These are phyloP conservation scores for Tolmerus cingulatus DNA, from an alignment of 2,888 invertebrate species.

Conservation along the genomic window DNA sequence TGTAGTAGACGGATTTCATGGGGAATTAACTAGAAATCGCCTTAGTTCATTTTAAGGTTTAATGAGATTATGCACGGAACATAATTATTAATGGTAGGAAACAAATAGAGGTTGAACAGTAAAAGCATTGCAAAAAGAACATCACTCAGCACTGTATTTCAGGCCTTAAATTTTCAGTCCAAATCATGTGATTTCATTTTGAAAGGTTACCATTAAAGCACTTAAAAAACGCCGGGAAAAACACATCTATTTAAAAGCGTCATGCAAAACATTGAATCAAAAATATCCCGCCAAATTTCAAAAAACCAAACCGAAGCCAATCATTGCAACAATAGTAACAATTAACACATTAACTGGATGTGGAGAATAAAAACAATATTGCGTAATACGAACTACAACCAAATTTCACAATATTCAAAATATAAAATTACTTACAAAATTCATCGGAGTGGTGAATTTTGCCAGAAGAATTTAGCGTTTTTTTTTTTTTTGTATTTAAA, in stretches of 20 bases:
- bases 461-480: conserved; percentile 27
- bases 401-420: conserved; percentile 27
- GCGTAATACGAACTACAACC: conserved; percentile 16
- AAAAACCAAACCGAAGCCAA: neutral
- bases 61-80: neutral
- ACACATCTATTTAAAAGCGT: neutral
- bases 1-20: neutral
- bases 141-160: neutral
- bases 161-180: neutral
- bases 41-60: neutral
- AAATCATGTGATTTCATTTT: neutral
- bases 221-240: neutral
- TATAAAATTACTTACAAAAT: conserved; percentile 43
- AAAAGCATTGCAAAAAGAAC: neutral
- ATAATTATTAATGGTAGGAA: neutral
- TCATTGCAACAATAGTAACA: neutral
- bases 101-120: neutral
- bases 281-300: neutral
- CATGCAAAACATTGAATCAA: neutral
- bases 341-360: neutral
- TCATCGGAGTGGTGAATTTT: conserved; percentile 44
- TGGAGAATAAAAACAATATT: neutral
- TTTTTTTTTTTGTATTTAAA: neutral
- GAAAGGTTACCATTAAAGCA: neutral
- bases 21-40: neutral